Base-by-base conservation (phyloP, 1,140 invertebrate genomes). In the Belonocnema kinseyi region DNA sequence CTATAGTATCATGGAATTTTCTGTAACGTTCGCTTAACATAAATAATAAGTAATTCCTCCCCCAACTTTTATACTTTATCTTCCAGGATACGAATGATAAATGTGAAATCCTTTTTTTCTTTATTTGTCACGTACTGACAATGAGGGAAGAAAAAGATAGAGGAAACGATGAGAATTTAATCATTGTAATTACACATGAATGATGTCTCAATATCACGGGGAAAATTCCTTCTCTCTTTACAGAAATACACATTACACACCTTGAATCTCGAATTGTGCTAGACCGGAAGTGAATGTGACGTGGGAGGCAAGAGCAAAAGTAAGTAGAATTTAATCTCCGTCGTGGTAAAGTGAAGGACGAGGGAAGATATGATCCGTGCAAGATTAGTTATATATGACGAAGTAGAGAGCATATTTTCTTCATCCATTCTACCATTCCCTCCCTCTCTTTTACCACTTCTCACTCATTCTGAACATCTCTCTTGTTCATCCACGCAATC, bases 401-500 rank as follows among this genome's bases (percentile, higher is more conserved):
- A 80, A 82, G 75, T 74, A 70, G 78, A 80, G n/a, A 54, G 53
- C 2, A n/a, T 19, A n/a, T 66, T n/a, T 26, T 10, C 26, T 33
- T 33, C 26, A 3, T 33, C 4, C 26, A 33, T 66, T 33, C 12
- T 16, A 21, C 58, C 33, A 14, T 61, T 33, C 33, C 33, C 26
- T 61, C 26, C 26, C 11, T 26, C 58, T 61, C 58, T 16, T 12
- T 33, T 21, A 33, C 12, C 21, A 10, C 13, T 61, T 61, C 8
- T 61, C 21, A 10, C 19, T 21, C 17, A 13, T 21, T 21, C 19
- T 61, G 12, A 14, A 16, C 33, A 14, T 61, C 26, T 66, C 40
- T 78, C 79, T 78, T 78, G 72, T 75, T 83, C 82, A 80, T 76
- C 80, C 81, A 83, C 78, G 78, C 80, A 70, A 72, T 83, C 76